Evolutionary conservation across 2,113 vertebrate species (phyloP).

Genomic region (Syrmaticus mikado): DNA sequence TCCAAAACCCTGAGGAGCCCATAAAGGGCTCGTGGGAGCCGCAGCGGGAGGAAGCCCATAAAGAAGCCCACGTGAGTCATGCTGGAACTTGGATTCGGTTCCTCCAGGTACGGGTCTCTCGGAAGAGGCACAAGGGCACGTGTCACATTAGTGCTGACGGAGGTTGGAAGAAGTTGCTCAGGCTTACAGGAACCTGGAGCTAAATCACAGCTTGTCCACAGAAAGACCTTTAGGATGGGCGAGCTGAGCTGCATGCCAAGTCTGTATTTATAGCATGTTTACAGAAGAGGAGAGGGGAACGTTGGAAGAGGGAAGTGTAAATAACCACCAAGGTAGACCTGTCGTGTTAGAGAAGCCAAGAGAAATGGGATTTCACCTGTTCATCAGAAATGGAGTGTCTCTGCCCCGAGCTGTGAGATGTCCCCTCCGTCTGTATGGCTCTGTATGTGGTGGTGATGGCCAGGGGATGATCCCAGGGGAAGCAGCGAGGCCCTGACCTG

Average conservation of each 20-base stretch:
- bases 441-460: background rate
- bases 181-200: constrained; percentile 60
- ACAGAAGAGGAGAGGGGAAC: constrained; percentile 28
- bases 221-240: constrained; percentile 38
- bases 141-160: constrained; percentile 57
- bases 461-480: background rate
- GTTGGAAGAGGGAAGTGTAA: constrained; percentile 44
- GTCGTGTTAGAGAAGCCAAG: background rate
- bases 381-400: background rate
- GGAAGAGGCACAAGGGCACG: constrained; percentile 11
- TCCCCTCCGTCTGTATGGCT: background rate
- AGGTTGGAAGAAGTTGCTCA: constrained; percentile 63
- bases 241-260: constrained; percentile 28
- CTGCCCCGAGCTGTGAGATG: background rate
- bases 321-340: constrained; percentile 27
- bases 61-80: background rate
- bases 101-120: background rate
- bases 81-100: constrained; percentile 10
- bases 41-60: background rate
- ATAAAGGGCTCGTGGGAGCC: background rate
- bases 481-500: background rate
- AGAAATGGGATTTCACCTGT: background rate
- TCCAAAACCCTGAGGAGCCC: constrained; percentile 36
- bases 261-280: constrained; percentile 54
- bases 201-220: constrained; percentile 57